phyloP scores from a whole-genome alignment of 1,140 invertebrate genomes.

The Mercenaria mercenaria region DNA sequence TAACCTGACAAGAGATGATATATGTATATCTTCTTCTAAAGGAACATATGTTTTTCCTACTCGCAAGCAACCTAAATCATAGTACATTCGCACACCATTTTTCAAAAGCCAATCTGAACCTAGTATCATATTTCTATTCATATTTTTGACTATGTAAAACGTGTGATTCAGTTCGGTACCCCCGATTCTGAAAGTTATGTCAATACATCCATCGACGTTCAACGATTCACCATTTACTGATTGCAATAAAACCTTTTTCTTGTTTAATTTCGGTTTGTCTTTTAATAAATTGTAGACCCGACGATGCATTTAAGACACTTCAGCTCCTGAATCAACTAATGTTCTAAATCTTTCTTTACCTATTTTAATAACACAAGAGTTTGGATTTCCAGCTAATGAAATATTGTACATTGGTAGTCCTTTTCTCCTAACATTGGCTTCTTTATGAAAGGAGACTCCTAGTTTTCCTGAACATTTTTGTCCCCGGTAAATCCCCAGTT shows the following conservation, averaged over 20 bases:
- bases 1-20: slow-evolving; percentile 10
- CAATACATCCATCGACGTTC: background rate
- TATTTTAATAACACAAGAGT: background rate
- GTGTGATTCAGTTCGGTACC: background rate
- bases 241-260: background rate
- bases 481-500: no score
- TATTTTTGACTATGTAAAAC: background rate
- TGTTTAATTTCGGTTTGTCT: background rate
- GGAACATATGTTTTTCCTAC: slow-evolving; percentile 52
- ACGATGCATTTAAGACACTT: background rate
- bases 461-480: background rate
- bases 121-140: background rate
- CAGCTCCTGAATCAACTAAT: background rate
- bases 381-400: background rate
- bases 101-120: background rate
- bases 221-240: background rate
- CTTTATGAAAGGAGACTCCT: background rate
- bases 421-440: background rate
- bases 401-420: background rate
- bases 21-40: slow-evolving; percentile 64
- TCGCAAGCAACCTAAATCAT: slow-evolving; percentile 31
- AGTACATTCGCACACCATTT: slow-evolving; percentile 19
- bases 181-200: background rate
- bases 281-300: background rate
- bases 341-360: background rate